Evolutionary conservation across 2,113 vertebrate genomes (phyloP), one percentile per base, ranked within the genome.

Genomic region (Mus pahari): DNA sequence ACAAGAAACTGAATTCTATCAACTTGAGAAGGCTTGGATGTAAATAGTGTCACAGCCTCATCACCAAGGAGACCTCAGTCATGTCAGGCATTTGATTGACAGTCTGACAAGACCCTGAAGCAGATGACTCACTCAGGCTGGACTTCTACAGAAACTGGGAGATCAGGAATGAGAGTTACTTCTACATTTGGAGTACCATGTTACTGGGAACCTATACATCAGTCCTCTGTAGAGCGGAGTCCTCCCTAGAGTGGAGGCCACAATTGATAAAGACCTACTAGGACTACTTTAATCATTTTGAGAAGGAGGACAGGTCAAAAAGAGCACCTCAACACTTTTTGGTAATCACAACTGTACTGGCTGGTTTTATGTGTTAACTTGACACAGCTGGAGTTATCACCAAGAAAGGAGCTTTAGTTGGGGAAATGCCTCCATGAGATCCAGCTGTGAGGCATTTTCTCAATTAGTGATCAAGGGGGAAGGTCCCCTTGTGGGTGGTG

Each of bases 1-100:
- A 75, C 9, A 89, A 89, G 33, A 20, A 89, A 77, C 13, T 89
- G 39, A 95, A 58, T 77, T 92, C 26, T 60, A 77, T n/a, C 36
- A 68, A 50, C 62, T 50, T 36, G 42, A 50, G 62, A 50, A 31
- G 66, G 5, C 42, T 33, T 13, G 5, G 39, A 68, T 39, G 39
- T 22, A 66, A 88, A 36, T 19, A 58, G 74, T 83, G 19, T 48
- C 2, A 24, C 3, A 39, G 24, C 1, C 64, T 71, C 17, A 28
- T 10, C 36, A 62, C 66, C 81, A 83, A 81, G 81, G 83, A n/a
- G 39, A 73, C 33, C 28, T 62, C 1, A 28, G 9, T 22, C n/a
- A 45, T 81, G 42, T 31, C n/a, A 82, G 89, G 50, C 16, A 88
- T 7, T 20, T 88, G 45, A 28, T 82, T 74, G 19, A n/a, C 10